These are phyloP conservation scores for Cyprinus carpio DNA, from an alignment of 2,113 vertebrate species.

Conservation along the genomic window DNA sequence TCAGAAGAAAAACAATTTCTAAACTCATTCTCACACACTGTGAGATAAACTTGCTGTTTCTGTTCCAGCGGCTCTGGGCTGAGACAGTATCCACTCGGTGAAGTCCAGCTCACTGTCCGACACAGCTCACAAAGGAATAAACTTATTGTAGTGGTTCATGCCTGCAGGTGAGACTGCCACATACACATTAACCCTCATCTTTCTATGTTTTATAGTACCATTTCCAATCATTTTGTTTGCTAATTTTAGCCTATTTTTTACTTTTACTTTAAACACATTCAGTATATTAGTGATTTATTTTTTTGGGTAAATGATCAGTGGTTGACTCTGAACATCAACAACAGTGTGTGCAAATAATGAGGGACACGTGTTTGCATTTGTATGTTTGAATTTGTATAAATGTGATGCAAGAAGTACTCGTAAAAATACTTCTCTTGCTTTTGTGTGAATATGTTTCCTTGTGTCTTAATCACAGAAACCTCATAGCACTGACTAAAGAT, in stretches of 20 bases:
- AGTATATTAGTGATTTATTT: neutral
- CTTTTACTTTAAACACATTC: neutral
- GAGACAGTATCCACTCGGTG: constrained; percentile 86
- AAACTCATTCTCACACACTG: neutral
- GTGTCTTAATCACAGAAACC: constrained; percentile 77
- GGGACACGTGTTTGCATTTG: neutral
- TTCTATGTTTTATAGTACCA: neutral
- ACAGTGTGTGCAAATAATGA: neutral
- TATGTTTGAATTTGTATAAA: neutral
- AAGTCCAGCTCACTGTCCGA: constrained; percentile 92
- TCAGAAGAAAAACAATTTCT: neutral
- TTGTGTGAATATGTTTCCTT: neutral
- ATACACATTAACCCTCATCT: neutral
- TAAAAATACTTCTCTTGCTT: neutral
- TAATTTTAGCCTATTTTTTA: neutral
- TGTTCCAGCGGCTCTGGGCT: constrained; percentile 82
- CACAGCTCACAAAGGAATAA: constrained; percentile 96
- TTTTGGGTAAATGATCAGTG: neutral
- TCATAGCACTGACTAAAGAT: constrained; percentile 93
- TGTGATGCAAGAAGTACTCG: neutral
- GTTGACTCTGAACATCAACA: neutral
- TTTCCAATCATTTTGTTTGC: neutral
- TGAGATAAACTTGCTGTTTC: neutral
- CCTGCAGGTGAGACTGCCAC: constrained; percentile 83
- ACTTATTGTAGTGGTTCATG: constrained; percentile 93